Evolutionary conservation across 1,140 invertebrate genomes (phyloP).

Genomic region (Halictus rubicundus): DNA sequence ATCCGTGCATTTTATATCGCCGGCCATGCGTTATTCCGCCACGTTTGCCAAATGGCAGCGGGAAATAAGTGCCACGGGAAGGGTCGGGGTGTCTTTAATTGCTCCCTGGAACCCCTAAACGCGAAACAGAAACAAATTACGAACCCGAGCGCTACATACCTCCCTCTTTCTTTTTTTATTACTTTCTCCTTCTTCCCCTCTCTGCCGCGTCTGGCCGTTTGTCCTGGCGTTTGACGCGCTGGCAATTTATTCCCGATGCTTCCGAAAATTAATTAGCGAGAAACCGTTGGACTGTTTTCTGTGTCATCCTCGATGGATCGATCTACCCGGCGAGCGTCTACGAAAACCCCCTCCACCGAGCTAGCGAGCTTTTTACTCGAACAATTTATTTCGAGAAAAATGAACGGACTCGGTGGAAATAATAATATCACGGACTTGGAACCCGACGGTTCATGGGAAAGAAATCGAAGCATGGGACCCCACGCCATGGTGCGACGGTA

Average conservation of each 20-base stretch:
- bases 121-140: not conserved
- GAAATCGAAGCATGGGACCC: slow-evolving; percentile 35
- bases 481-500: slow-evolving; percentile 21
- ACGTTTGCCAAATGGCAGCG: slow-evolving; percentile 43
- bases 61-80: slow-evolving; percentile 46
- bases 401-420: not conserved
- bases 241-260: not conserved
- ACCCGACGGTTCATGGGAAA: slow-evolving; percentile 18
- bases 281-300: no score
- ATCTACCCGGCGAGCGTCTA: no score
- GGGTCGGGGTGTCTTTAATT: slow-evolving; percentile 26
- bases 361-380: no score
- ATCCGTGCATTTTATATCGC: slow-evolving; percentile 44
- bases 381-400: no score
- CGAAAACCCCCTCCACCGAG: no score
- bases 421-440: not conserved
- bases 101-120: not conserved
- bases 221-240: no score
- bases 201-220: no score
- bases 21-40: slow-evolving; percentile 32
- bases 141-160: no score
- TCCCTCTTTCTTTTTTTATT: no score
- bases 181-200: no score
- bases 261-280: not conserved
- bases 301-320: no score